Percentiles rank a stretch among this genome's conserved stretches.
These are phyloP conservation scores for Hozukius guyotensis DNA, from an alignment of 2,797 vertebrate genomes.

Conservation along the genomic window DNA sequence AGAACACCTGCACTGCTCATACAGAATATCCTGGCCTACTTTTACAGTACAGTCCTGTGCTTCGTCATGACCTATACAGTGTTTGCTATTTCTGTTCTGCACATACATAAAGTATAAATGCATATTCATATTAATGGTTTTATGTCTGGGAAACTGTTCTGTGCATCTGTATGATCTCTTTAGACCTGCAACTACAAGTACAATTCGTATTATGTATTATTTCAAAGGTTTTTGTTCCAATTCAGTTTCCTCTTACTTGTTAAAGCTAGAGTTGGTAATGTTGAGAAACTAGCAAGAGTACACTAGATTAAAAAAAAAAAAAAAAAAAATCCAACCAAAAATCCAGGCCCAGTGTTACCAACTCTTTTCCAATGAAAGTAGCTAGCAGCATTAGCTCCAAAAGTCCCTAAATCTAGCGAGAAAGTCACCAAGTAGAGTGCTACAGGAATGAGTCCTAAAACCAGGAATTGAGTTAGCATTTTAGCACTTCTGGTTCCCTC, in stretches of 20 bases:
- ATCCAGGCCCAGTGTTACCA: accelerated
- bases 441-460: too few species aligned
- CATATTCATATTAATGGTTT: not conserved
- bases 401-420: too few species aligned
- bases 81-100: slow-evolving; percentile 14
- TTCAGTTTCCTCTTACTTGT: not conserved
- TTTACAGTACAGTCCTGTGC: not conserved
- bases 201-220: not conserved
- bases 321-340: too few species aligned
- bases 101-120: not conserved
- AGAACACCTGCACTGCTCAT: slow-evolving; percentile 25
- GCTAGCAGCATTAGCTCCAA: too few species aligned
- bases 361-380: too few species aligned
- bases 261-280: too few species aligned
- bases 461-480: too few species aligned
- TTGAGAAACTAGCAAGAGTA: too few species aligned
- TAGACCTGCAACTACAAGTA: not conserved
- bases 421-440: too few species aligned
- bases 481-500: too few species aligned
- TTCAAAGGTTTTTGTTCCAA: not conserved
- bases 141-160: not conserved
- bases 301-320: too few species aligned
- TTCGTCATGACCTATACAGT: slow-evolving; percentile 10
- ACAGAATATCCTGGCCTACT: slow-evolving; percentile 28
- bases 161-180: not conserved